A percentile compares a stretch with the other conserved stretches of the same genome.
These are phyloP conservation scores for Sarcophaga carnaria DNA, from an alignment of 2,888 invertebrate genomes.

Conservation along the genomic window DNA sequence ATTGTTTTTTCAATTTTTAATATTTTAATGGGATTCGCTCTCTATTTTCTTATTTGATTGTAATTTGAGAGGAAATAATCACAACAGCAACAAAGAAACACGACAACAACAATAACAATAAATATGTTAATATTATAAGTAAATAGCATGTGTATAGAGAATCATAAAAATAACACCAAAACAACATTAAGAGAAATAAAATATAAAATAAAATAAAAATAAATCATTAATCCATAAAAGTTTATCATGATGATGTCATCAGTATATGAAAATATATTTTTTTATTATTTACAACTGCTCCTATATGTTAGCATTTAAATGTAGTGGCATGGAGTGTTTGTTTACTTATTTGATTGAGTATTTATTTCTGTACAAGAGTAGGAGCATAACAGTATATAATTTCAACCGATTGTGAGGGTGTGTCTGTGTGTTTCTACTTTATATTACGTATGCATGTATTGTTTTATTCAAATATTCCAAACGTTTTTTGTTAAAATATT, in stretches of 20 bases:
- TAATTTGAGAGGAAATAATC: slow-evolving; percentile 12
- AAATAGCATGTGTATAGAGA: neutral
- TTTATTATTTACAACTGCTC: slow-evolving; percentile 24
- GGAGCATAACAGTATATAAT: neutral
- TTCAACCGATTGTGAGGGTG: neutral
- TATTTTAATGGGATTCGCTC: neutral
- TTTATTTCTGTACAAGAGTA: neutral
- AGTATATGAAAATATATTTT: slow-evolving; percentile 35
- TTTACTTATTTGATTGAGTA: neutral
- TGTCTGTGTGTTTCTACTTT: neutral
- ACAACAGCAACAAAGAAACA: slow-evolving; percentile 5
- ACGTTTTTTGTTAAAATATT: slow-evolving; percentile 28
- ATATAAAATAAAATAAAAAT: slow-evolving; percentile 18
- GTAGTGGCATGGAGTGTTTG: neutral
- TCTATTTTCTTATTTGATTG: slow-evolving; percentile 29
- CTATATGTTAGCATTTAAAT: neutral
- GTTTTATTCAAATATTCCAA: slow-evolving; percentile 36
- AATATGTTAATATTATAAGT: neutral
- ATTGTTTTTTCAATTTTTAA: too few relatives aligned
- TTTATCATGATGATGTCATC: slow-evolving; percentile 58
- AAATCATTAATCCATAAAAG: slow-evolving; percentile 43
- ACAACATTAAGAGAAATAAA: neutral
- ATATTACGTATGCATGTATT: neutral
- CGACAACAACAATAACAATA: slow-evolving; percentile 7
- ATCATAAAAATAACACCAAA: slow-evolving; percentile 15